Percentiles rank a stretch among this genome's conserved stretches.
Conservation (phyloP, 2,797 vertebrate genomes). For the Galaxias olidus region DNA sequence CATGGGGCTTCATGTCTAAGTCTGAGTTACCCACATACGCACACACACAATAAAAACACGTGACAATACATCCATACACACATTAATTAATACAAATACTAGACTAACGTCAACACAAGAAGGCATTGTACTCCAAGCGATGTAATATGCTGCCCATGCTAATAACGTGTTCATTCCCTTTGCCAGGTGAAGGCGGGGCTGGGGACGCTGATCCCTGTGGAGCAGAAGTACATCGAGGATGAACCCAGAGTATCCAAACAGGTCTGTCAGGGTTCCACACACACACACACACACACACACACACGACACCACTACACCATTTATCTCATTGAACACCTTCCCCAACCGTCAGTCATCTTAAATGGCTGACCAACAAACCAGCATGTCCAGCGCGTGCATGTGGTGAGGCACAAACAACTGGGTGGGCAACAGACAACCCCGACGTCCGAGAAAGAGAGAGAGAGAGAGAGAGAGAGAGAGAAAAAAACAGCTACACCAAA, state of each 20-base stretch:
- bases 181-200: slow-evolving; percentile 94
- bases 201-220: slow-evolving; percentile 91
- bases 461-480: slow-evolving; percentile 31
- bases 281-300: slow-evolving; percentile 5
- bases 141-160: not conserved
- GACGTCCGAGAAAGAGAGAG: slow-evolving; percentile 53
- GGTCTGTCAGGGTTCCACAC: slow-evolving; percentile 74
- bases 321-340: slow-evolving; percentile 40
- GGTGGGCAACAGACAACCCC: slow-evolving; percentile 63
- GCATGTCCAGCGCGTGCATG: slow-evolving; percentile 52
- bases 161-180: slow-evolving; percentile 28
- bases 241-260: slow-evolving; percentile 97
- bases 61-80: not conserved
- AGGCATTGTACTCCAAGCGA: too few species aligned
- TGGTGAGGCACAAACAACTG: slow-evolving; percentile 62
- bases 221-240: slow-evolving; percentile 98
- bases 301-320: not conserved
- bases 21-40: slow-evolving; percentile 22
- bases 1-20: slow-evolving; percentile 30
- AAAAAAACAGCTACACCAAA: slow-evolving; percentile 33
- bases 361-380: slow-evolving; percentile 52
- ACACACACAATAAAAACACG: slow-evolving; percentile 3
- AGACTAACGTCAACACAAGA: too few species aligned
- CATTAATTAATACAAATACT: too few species aligned
- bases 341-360: slow-evolving; percentile 26